Conservation (phyloP, 92 coral and sea anemone species). For the Palythoa grandis region DNA sequence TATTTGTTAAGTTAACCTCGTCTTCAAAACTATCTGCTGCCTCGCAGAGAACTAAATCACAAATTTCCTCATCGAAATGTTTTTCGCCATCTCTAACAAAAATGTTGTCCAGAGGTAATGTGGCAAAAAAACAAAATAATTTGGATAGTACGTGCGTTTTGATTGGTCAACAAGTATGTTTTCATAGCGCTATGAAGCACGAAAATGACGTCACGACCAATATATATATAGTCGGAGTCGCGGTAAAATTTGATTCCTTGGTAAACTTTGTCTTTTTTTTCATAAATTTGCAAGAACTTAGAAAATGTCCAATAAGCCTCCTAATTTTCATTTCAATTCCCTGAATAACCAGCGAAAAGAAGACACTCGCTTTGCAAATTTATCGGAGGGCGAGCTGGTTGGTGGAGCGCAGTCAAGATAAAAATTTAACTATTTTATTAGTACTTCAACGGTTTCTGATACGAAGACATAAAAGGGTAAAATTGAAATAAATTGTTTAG, state of each 20-base stretch:
- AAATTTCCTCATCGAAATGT: too few species aligned
- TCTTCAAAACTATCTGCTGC: too few species aligned
- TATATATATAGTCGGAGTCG: not conserved
- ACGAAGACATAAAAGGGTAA: too few species aligned
- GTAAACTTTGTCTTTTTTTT: not conserved
- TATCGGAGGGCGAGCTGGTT: conserved; percentile 26
- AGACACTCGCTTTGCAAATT: conserved; percentile 17
- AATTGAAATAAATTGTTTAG: too few species aligned
- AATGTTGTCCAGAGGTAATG: too few species aligned
- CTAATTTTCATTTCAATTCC: not conserved
- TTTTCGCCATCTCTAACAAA: too few species aligned
- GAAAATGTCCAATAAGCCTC: not conserved
- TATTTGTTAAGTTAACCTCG: too few species aligned
- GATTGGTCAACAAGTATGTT: too few species aligned
- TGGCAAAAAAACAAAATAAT: not conserved
- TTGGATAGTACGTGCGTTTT: not conserved
- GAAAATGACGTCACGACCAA: not conserved
- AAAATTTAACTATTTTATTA: not conserved
- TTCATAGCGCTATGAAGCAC: too few species aligned
- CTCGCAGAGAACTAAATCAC: too few species aligned
- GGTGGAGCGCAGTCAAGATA: conserved; percentile 21
- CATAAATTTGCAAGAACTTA: not conserved
- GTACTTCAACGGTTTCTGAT: too few species aligned
- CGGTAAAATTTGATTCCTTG: not conserved
- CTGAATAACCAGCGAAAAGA: conserved; percentile 6